phyloP scores from a whole-genome alignment of 2,113 vertebrate genomes.

The Gambusia affinis region DNA sequence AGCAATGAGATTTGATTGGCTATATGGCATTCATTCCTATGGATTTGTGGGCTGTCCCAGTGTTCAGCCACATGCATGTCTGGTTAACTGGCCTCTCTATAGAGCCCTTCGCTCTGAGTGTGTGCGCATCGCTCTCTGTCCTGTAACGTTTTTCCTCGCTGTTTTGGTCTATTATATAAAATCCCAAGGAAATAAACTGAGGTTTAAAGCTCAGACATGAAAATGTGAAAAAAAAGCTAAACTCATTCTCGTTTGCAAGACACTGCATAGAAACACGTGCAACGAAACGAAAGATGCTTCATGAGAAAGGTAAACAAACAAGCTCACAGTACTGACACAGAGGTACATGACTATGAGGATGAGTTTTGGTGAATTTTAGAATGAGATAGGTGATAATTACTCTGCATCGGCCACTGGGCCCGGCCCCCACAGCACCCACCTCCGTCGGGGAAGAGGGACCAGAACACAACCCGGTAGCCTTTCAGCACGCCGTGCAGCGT shows the following conservation, averaged over 20 bases:
- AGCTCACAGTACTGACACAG: constrained; percentile 42
- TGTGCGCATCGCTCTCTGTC: too few relatives aligned
- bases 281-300: constrained; percentile 38
- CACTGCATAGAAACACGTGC: constrained; percentile 14
- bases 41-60: too few relatives aligned
- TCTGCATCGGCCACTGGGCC: constrained; percentile 76
- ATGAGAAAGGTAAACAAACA: constrained; percentile 39
- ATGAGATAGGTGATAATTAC: constrained; percentile 81
- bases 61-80: too few relatives aligned
- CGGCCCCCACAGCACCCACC: constrained; percentile 86
- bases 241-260: neutral
- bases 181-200: neutral
- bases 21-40: too few relatives aligned
- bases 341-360: constrained; percentile 19
- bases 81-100: too few relatives aligned
- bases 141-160: too few relatives aligned
- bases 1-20: neutral
- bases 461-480: constrained; percentile 97
- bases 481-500: constrained; percentile 97
- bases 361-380: constrained; percentile 57
- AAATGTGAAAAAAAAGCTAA: neutral
- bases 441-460: constrained; percentile 96
- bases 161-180: neutral
- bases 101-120: too few relatives aligned
- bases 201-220: neutral